These are phyloP conservation scores for Saccopteryx bilineata DNA, from an alignment of 2,113 vertebrate genomes.

Conservation along the genomic window DNA sequence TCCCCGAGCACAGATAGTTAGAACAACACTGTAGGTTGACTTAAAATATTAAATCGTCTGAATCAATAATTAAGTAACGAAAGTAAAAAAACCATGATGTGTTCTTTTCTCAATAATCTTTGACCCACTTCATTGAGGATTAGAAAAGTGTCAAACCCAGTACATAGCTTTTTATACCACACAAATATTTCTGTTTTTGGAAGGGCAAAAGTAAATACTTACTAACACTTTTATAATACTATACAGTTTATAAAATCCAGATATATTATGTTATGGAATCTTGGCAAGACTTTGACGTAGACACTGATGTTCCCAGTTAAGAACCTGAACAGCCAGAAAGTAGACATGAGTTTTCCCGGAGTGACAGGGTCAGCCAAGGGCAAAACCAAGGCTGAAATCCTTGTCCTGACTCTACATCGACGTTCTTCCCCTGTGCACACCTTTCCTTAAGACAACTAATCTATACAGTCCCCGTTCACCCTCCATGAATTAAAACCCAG, in stretches of 20 bases:
- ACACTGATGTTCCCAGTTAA: neutral
- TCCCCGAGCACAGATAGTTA: neutral
- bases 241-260: neutral
- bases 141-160: neutral
- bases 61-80: neutral
- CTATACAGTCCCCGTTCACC: neutral
- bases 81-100: neutral
- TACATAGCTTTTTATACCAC: neutral
- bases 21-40: neutral
- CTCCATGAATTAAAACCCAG: slow-evolving; percentile 24
- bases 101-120: neutral
- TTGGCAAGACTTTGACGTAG: neutral
- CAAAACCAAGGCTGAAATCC: neutral
- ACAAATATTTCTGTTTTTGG: neutral
- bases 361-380: too few relatives aligned
- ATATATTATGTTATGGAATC: slow-evolving; percentile 13
- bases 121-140: neutral
- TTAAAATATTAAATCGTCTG: neutral
- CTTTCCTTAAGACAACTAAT: neutral
- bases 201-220: neutral
- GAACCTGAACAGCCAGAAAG: neutral
- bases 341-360: neutral
- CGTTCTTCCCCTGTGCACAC: neutral
- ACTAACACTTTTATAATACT: neutral
- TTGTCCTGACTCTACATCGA: neutral